Evolutionary conservation across 2,888 invertebrate species (phyloP), one percentile per base, ranked within the genome.

Genomic region (Cryptosula pallasiana): DNA sequence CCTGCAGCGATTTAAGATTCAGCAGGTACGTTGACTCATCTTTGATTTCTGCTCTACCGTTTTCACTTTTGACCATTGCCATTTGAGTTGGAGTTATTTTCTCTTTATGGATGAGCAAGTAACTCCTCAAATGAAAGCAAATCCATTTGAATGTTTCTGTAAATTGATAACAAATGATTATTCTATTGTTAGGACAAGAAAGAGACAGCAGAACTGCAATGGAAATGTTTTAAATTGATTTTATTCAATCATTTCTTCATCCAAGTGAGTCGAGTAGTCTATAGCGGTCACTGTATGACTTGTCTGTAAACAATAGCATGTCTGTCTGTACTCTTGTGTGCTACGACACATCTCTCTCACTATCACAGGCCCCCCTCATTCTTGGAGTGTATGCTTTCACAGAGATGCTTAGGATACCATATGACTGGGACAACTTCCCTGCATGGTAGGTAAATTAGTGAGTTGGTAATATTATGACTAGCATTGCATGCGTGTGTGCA

Each of bases 111-210:
- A n/a, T n/a, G n/a, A n/a, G n/a, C n/a, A n/a, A n/a, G n/a, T n/a
- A n/a, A n/a, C n/a, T n/a, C n/a, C n/a, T n/a, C n/a, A n/a, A n/a
- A n/a, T n/a, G n/a, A n/a, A n/a, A n/a, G n/a, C n/a, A n/a, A n/a
- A n/a, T n/a, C n/a, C n/a, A n/a, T n/a, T n/a, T n/a, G n/a, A n/a
- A n/a, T n/a, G 9, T 45, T 13, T 45, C 45, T 13, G 45, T 16
- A 45, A 45, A 13, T 16, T 45, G 45, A 45, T 13, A n/a, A n/a
- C n/a, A n/a, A n/a, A n/a, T n/a, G n/a, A n/a, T n/a, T n/a, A n/a
- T n/a, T n/a, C n/a, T n/a, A n/a, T n/a, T n/a, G n/a, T n/a, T n/a
- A 81, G 81, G 79, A 80, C 57, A 77, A 78, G 71, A 78, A 80
- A 70, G 81, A 81, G 73, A 76, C 77, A 16, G 74, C 74, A 72